These are phyloP conservation scores for Tauraco erythrolophus DNA, from an alignment of 2,113 vertebrate genomes.

Conservation along the genomic window DNA sequence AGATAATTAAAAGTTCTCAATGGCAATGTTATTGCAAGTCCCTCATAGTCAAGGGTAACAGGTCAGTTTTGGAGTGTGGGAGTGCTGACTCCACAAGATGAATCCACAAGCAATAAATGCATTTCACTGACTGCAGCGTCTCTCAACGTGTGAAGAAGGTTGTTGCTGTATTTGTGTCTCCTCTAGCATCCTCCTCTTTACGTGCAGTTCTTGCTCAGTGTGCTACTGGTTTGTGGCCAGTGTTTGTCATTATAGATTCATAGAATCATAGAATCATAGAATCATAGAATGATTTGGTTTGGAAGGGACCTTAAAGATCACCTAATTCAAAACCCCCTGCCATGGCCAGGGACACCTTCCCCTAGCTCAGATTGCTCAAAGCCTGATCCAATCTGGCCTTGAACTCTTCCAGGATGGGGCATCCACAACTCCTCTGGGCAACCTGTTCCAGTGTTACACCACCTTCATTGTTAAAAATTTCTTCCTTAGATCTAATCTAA, in stretches of 20 bases:
- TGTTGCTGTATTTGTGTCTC: not conserved
- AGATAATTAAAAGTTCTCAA: not conserved
- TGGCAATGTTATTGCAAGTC: not conserved
- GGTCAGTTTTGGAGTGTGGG: not conserved
- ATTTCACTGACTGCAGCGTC: not conserved
- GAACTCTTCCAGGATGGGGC: too few species aligned
- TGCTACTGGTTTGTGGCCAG: not conserved
- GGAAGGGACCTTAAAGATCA: too few species aligned
- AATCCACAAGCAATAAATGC: not conserved
- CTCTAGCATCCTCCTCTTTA: not conserved
- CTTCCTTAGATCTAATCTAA: too few species aligned
- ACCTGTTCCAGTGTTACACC: too few species aligned
- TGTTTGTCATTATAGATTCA: not conserved
- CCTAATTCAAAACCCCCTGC: too few species aligned
- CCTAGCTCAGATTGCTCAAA: too few species aligned
- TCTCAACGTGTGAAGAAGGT: accelerated
- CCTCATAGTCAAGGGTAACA: not conserved
- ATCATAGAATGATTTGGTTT: too few species aligned
- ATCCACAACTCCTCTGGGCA: too few species aligned
- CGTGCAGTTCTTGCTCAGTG: not conserved
- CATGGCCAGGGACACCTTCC: too few species aligned
- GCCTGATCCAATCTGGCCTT: too few species aligned
- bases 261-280: too few species aligned
- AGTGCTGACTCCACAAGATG: not conserved
- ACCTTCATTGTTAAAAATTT: too few species aligned